phyloP scores from a whole-genome alignment of 2,888 invertebrate genomes.

The Oconnorella tubifera region DNA sequence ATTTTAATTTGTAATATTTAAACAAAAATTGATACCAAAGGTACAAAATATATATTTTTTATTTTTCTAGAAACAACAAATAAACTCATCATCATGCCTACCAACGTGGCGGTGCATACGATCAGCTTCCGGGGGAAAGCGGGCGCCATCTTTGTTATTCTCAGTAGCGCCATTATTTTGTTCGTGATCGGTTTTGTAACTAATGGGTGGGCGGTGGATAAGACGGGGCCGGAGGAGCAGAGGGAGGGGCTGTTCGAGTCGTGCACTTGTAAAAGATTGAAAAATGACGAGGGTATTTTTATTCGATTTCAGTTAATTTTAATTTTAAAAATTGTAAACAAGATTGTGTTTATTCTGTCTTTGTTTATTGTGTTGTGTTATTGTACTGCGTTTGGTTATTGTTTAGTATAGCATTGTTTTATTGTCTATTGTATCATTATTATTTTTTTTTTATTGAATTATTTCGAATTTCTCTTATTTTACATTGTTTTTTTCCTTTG shows the following conservation, averaged over 20 bases:
- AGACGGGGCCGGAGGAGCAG: conserved; percentile 8
- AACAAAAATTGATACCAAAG: too few relatives aligned
- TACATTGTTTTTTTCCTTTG: too few relatives aligned
- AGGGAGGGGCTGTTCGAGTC: conserved; percentile 32
- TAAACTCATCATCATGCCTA: too few relatives aligned
- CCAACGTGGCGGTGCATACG: conserved; percentile 37
- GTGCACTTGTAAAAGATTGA: conserved; percentile 25
- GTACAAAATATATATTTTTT: too few relatives aligned
- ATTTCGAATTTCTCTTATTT: too few relatives aligned
- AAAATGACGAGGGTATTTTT: background rate
- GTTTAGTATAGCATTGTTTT: background rate
- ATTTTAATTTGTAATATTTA: too few relatives aligned
- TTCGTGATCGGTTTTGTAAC: conserved; percentile 38
- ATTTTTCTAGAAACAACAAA: too few relatives aligned
- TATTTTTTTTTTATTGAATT: conserved; percentile 1
- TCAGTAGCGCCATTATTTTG: conserved; percentile 28
- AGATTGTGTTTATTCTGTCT: too few relatives aligned
- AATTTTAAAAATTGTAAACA: too few relatives aligned
- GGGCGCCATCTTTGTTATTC: conserved; percentile 35
- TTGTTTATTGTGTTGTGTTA: too few relatives aligned
- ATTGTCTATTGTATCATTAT: background rate
- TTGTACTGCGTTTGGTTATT: too few relatives aligned
- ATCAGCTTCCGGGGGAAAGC: conserved; percentile 39
- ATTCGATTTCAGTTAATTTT: too few relatives aligned
- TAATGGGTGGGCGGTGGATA: conserved; percentile 30